Evolutionary conservation across 1,140 invertebrate species (phyloP), one percentile per base, ranked within the genome.

Genomic region (Papilio aristodemus): DNA sequence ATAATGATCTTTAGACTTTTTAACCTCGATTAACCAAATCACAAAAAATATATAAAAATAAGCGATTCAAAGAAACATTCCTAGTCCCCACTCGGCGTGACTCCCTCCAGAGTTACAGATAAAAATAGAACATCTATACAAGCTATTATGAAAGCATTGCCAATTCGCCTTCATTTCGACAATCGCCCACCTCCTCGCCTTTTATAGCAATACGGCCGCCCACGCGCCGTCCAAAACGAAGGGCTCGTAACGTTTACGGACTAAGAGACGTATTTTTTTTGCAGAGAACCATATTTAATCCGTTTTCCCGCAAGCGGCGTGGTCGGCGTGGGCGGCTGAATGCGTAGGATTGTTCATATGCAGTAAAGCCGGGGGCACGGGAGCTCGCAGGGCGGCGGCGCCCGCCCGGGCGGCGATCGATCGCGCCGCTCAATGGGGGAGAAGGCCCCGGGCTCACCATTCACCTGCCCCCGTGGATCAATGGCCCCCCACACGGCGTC

Each of bases 401-500:
- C 19, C 68, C 46, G 68, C 70, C 68, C 73, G 64, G 70, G 73
- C 70, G 63, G 64, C 69, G 71, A 87, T 88, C 86, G 85, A 88
- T 86, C 76, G 78, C 71, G 74, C 59, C 66, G 77, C 79, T 82
- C 69, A 84, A 83, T 82, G 82, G 80, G 84, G 80, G 75, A 68
- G 80, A 79, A 76, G 80, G 78, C 75, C 74, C 17, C 77, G 77
- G 78, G 77, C 67, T 74, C 80, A 67, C 85, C 85, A 89, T 89
- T 88, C 85, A 88, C 82, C 86, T 82, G 77, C 87, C 84, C 86
- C 86, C 87, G 80, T 76, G 79, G 78, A 84, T 90, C 86, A 89
- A 89, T 89, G 85, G 86, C 81, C 84, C 82, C 87, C 87, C 80
- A 88, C 87, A 78, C 86, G 72, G 62, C 75, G 71, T 74, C 77